Evolutionary conservation across 2,888 invertebrate genomes (phyloP).

Genomic region (Gibbula magus): DNA sequence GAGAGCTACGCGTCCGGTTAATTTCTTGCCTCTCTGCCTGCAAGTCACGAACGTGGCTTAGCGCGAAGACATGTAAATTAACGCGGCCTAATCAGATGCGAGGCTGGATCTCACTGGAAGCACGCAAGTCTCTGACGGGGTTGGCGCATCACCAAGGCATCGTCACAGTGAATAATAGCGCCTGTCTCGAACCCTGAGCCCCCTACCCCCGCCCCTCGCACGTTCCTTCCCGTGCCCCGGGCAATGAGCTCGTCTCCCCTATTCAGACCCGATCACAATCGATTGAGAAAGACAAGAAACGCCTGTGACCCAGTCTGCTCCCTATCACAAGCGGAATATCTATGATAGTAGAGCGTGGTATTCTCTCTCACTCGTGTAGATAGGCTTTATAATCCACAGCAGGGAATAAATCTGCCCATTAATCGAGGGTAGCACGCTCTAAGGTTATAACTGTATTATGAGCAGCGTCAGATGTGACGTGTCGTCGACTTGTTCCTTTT

Average conservation of each 20-base stretch:
- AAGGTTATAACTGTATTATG: slow-evolving; percentile 11
- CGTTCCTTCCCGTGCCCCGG: slow-evolving; percentile 21
- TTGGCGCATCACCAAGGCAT: slow-evolving; percentile 17
- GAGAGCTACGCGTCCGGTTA: slow-evolving; percentile 24
- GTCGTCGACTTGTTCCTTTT: slow-evolving; percentile 3
- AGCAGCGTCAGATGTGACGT: slow-evolving; percentile 11
- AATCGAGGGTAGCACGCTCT: slow-evolving; percentile 12
- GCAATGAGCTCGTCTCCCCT: slow-evolving; percentile 14
- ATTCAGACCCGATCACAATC: slow-evolving; percentile 14
- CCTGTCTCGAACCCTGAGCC: slow-evolving; percentile 19
- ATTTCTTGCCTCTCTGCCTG: slow-evolving; percentile 27
- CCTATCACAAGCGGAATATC: neutral
- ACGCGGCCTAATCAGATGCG: slow-evolving; percentile 53
- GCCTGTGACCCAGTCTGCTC: slow-evolving; percentile 14
- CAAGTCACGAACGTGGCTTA: slow-evolving; percentile 34
- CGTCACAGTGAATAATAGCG: slow-evolving; percentile 25
- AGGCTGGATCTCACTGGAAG: slow-evolving; percentile 31
- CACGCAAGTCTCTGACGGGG: slow-evolving; percentile 41
- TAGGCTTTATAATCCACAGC: slow-evolving; percentile 16
- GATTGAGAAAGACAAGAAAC: slow-evolving; percentile 18
- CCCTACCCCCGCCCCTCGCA: slow-evolving; percentile 8
- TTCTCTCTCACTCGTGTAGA: neutral
- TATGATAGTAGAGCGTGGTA: neutral
- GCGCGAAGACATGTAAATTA: slow-evolving; percentile 47
- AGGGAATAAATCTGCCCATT: slow-evolving; percentile 20